Base-by-base conservation (phyloP, 2,888 invertebrate genomes). In the Meta bourneti region DNA sequence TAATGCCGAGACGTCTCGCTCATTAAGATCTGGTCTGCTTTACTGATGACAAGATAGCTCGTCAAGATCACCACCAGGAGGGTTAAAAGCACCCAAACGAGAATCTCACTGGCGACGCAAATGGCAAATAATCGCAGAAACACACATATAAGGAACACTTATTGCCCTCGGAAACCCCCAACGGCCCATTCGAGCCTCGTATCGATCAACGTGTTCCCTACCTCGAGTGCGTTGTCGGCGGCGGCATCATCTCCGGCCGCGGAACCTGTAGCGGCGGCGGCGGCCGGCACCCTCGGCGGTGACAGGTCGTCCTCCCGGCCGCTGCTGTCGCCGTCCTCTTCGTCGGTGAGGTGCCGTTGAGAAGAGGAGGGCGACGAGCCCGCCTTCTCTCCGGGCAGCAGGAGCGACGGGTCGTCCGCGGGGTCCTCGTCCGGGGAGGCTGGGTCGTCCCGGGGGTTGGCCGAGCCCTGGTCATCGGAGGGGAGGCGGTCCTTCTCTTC, bases 401-500 rank as follows among this genome's bases (percentile, higher is more conserved):
- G 82, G 81, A 89, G 88, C 34, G 77, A 69, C 34, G 83, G 91
- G 83, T 89, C 88, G 72, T 89, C 84, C 83, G 84, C 83, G 70
- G 84, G 87, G 34, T 84, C 84, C 34, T 70, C 79, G 34, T 75
- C 84, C 7, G 86, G 77, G 11, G 85, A 74, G 69, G 75, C 74
- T 0, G 74, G 69, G 13, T 84, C 84, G 19, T 69, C 79, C 71
- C 69, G 72, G 51, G 79, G 86, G 79, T 52, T n/a, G 7, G 81
- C 80, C 48, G n/a, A 13, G 9, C 61, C 54, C 13, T 79, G 81
- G n/a, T 85, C 93, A 16, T 93, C 93, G 74, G 93, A 48, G 11
- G 90, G 85, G 19, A 82, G 80, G 51, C 92, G 86, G 89, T 91
- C 83, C 89, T 94, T 93, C 84, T 94, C 94, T 52, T 94, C 94